Evolutionary conservation across 2,797 vertebrate genomes (phyloP).

Genomic region (Siniperca scherzeri): DNA sequence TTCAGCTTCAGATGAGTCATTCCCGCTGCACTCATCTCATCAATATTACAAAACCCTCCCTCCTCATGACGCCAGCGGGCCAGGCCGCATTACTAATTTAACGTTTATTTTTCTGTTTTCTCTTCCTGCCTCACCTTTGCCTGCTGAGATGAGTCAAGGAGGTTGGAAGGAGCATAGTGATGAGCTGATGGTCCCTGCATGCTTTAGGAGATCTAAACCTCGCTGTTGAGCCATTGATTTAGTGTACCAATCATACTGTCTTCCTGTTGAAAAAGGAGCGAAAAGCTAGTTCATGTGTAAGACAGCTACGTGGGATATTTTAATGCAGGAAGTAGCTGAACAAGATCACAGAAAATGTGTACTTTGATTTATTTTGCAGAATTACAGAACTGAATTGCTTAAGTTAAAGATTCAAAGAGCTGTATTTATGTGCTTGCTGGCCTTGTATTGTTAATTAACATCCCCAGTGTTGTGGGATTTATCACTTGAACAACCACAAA

Average conservation of each 20-base stretch:
- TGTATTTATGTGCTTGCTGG: neutral
- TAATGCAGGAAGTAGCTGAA: neutral
- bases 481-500: constrained; percentile 24
- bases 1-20: constrained; percentile 75
- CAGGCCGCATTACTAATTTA: constrained; percentile 84
- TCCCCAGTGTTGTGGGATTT: neutral
- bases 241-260: neutral
- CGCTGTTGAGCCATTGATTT: constrained; percentile 6
- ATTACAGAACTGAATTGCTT: neutral
- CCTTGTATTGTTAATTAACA: constrained; percentile 5
- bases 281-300: neutral
- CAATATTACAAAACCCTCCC: constrained; percentile 82
- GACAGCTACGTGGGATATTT: neutral
- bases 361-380: constrained; percentile 10
- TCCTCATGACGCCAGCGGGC: constrained; percentile 64
- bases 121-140: constrained; percentile 50
- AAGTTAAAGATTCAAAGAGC: no score
- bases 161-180: constrained; percentile 21
- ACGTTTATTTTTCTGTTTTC: constrained; percentile 81
- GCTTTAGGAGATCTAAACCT: constrained; percentile 9
- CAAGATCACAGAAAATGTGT: neutral
- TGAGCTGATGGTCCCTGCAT: constrained; percentile 20
- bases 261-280: neutral
- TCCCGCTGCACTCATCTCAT: constrained; percentile 78
- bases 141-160: constrained; percentile 29